phyloP scores from a whole-genome alignment of 2,888 invertebrate species.

The Cantharis nigra region DNA sequence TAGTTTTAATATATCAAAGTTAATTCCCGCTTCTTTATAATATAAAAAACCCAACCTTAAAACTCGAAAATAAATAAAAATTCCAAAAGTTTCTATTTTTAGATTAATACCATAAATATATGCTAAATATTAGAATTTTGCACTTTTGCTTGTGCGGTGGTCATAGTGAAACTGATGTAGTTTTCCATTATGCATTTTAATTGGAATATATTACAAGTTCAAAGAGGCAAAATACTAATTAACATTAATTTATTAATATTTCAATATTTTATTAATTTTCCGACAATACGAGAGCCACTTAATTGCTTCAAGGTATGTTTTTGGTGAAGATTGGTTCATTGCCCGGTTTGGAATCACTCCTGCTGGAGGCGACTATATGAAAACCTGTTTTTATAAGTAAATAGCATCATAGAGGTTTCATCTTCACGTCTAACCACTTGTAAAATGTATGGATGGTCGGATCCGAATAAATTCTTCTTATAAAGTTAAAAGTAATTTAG shows the following conservation, averaged over 20 bases:
- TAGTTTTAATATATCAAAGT: not conserved
- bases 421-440: conserved; percentile 44
- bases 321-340: conserved; percentile 40
- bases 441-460: conserved; percentile 3
- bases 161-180: not conserved
- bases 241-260: conserved; percentile 25
- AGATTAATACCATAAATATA: not conserved
- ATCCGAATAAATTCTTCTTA: not conserved
- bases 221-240: not conserved
- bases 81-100: not conserved
- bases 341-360: conserved; percentile 41
- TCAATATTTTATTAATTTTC: conserved; percentile 26
- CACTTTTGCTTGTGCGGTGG: not conserved
- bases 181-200: not conserved
- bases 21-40: not conserved
- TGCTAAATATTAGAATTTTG: not conserved
- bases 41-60: not conserved
- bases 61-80: not conserved
- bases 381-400: conserved; percentile 48
- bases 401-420: conserved; percentile 41
- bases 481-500: not conserved
- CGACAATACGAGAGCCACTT: conserved; percentile 33
- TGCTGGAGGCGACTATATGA: conserved; percentile 45
- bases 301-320: conserved; percentile 32
- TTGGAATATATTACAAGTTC: too few species aligned